These are phyloP conservation scores for Meiosimyza decipiens DNA, from an alignment of 2,888 invertebrate genomes.

Conservation along the genomic window DNA sequence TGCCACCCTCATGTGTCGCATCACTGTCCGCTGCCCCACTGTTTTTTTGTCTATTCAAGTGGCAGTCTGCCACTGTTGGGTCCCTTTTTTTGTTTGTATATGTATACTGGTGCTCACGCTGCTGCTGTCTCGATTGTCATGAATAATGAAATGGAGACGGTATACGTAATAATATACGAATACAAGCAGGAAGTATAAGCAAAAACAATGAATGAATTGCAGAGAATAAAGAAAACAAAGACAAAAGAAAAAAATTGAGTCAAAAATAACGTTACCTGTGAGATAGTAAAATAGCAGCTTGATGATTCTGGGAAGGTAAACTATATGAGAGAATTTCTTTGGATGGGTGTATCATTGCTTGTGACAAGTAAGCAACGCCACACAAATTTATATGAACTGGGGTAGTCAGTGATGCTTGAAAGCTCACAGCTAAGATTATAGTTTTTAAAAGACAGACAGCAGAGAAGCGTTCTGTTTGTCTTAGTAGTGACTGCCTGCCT, in stretches of 20 bases:
- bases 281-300: not conserved
- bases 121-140: constrained; percentile 30
- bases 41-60: too few relatives aligned
- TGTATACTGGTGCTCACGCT: not conserved
- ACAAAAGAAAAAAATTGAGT: too few relatives aligned
- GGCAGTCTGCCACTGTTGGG: too few relatives aligned
- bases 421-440: constrained; percentile 11
- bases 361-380: not conserved
- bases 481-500: constrained; percentile 5
- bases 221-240: not conserved
- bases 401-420: not conserved
- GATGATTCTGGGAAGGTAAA: too few relatives aligned
- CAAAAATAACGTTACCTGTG: not conserved
- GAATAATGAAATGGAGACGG: constrained; percentile 33
- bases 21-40: too few relatives aligned
- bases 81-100: not conserved
- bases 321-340: too few relatives aligned
- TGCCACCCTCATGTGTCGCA: not conserved
- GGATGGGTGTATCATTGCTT: not conserved
- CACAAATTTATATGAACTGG: not conserved
- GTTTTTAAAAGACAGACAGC: not conserved
- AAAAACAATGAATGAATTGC: constrained; percentile 8
- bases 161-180: constrained; percentile 26
- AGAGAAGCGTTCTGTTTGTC: constrained; percentile 5
- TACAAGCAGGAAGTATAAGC: not conserved